Conservation (phyloP, 2,888 invertebrate genomes). For the Operophtera brumata region DNA sequence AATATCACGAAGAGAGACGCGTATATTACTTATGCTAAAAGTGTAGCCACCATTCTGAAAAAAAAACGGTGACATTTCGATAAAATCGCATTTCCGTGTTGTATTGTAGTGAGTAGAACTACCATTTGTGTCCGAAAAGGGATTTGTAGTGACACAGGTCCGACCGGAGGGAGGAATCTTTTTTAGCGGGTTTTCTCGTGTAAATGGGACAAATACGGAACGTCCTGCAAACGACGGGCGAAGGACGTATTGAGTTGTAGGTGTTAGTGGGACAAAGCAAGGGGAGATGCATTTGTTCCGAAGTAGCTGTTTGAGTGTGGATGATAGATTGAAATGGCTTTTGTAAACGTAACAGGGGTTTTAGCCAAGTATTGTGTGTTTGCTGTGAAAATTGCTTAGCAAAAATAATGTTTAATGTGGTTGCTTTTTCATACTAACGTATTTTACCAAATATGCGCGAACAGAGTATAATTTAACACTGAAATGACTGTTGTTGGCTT, state of each 20-base stretch:
- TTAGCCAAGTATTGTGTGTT: conserved; percentile 6
- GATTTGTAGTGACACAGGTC: conserved; percentile 1
- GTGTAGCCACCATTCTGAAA: no score
- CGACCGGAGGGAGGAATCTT: conserved; percentile 36
- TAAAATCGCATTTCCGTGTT: no score
- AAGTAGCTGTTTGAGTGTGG: conserved; percentile 14
- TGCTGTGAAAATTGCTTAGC: background rate
- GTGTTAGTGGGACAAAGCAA: conserved; percentile 27
- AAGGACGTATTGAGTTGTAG: conserved; percentile 32
- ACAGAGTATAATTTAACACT: no score
- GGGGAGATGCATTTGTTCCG: conserved; percentile 20
- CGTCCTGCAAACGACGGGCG: conserved; percentile 40
- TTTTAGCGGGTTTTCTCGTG: conserved; percentile 41
- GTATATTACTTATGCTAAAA: no score
- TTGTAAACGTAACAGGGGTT: conserved; percentile 5
- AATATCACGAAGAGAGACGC: no score
- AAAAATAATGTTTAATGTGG: background rate
- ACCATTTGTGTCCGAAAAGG: background rate
- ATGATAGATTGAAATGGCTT: conserved; percentile 24
- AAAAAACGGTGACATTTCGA: no score
- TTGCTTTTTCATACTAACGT: no score
- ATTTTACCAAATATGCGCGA: no score
- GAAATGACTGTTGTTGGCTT: no score
- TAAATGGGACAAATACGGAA: conserved; percentile 43
- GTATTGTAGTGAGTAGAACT: no score